These are phyloP conservation scores for Sphaeridia pumilis DNA, from an alignment of 2,888 invertebrate species.

Conservation along the genomic window DNA sequence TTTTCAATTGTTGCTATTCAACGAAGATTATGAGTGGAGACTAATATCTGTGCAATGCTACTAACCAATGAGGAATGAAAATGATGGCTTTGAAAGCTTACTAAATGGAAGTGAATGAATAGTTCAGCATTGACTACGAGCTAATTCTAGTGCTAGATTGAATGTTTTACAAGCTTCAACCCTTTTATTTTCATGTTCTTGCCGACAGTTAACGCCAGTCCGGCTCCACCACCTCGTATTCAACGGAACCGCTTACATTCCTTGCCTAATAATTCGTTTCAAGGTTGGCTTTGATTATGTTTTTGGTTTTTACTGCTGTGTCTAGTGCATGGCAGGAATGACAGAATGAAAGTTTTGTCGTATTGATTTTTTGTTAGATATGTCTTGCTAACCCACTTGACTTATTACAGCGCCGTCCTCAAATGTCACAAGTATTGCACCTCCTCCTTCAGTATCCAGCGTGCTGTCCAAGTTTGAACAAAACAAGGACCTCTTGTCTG, in stretches of 20 bases:
- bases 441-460: conserved; percentile 1
- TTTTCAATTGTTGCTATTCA: no score
- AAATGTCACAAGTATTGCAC: conserved; percentile 1
- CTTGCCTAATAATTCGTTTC: conserved; percentile 38
- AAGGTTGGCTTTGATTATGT: not conserved
- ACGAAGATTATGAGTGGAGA: no score
- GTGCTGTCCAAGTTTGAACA: conserved; percentile 14
- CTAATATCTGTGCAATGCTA: no score
- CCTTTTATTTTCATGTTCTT: not conserved
- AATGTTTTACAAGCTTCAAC: no score
- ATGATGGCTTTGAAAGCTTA: no score
- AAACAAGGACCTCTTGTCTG: conserved; percentile 49
- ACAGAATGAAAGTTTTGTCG: not conserved
- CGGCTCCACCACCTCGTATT: conserved; percentile 38
- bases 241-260: conserved; percentile 39
- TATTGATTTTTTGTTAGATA: no score
- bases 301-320: not conserved
- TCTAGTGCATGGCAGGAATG: not conserved
- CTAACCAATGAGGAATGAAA: no score
- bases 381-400: no score
- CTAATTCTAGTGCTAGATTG: no score
- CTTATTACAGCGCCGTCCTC: not conserved
- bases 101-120: no score
- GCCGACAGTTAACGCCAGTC: conserved; percentile 35
- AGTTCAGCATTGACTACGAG: no score